A percentile compares a stretch with the other conserved stretches of the same genome.
Conservation (phyloP, 2,113 vertebrate genomes). For the Pandion haliaetus region DNA sequence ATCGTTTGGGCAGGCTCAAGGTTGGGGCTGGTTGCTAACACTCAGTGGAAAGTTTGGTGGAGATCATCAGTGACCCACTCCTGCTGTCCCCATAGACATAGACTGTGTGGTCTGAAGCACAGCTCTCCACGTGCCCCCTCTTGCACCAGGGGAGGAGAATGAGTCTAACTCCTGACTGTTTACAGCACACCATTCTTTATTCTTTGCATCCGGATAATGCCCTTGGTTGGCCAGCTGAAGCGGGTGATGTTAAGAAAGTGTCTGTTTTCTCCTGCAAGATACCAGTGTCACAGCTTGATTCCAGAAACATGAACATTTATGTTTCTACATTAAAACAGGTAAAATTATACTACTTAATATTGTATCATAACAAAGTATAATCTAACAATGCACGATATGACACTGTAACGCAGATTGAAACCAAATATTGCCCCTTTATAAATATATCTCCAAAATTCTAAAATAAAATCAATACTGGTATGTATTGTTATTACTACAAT, state of each 20-base stretch:
- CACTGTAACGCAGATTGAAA: neutral
- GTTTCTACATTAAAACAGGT: neutral
- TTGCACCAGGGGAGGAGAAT: neutral
- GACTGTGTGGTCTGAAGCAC: neutral
- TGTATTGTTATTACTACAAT: neutral
- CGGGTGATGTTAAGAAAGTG: neutral
- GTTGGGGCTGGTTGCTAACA: neutral
- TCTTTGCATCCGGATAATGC: neutral
- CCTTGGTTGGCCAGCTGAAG: neutral
- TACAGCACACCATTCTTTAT: neutral
- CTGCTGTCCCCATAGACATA: neutral
- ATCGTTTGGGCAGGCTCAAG: neutral
- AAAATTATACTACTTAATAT: neutral
- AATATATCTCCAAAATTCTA: neutral
- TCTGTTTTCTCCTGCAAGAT: neutral
- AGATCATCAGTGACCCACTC: neutral
- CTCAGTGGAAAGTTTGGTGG: neutral
- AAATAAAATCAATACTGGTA: neutral
- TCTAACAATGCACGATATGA: neutral
- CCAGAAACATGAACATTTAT: neutral
- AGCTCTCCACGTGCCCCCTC: rapidly evolving
- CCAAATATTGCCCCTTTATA: neutral
- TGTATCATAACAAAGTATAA: neutral
- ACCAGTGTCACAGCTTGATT: neutral
- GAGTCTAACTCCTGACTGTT: neutral